These are phyloP conservation scores for Amphipyra berbera DNA, from an alignment of 2,888 invertebrate species.

Conservation along the genomic window DNA sequence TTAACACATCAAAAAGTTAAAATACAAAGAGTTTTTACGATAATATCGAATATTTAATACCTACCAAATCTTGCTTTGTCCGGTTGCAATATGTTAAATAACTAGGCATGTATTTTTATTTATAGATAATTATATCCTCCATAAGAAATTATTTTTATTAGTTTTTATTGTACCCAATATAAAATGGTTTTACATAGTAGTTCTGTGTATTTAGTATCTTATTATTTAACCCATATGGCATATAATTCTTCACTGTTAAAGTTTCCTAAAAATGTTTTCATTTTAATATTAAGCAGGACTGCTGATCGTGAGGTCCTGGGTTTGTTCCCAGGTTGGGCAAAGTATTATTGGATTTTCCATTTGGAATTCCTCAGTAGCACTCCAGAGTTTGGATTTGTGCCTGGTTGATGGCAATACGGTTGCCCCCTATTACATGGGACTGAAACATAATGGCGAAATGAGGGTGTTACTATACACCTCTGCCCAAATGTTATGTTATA, in stretches of 20 bases:
- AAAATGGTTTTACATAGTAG: neutral
- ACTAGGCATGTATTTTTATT: constrained; percentile 3
- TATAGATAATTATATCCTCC: constrained; percentile 1
- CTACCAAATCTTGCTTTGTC: neutral
- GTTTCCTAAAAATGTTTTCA: no score
- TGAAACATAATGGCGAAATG: no score
- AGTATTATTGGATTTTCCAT: no score
- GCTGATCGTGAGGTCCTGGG: no score
- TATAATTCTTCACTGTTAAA: neutral
- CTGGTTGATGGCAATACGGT: no score
- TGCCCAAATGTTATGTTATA: no score
- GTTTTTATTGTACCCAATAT: neutral
- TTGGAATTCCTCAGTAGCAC: no score
- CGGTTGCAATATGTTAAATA: neutral
- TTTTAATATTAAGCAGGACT: no score
- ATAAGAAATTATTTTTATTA: neutral
- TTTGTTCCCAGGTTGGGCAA: no score
- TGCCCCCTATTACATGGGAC: no score
- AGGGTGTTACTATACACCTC: no score
- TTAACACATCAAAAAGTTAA: neutral
- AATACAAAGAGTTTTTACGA: neutral
- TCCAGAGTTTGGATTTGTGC: no score
- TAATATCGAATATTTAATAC: neutral
- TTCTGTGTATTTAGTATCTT: neutral
- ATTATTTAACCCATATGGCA: constrained; percentile 1